These are phyloP conservation scores for Acanthopleura granulata DNA, from an alignment of 2,888 invertebrate genomes.

Conservation along the genomic window DNA sequence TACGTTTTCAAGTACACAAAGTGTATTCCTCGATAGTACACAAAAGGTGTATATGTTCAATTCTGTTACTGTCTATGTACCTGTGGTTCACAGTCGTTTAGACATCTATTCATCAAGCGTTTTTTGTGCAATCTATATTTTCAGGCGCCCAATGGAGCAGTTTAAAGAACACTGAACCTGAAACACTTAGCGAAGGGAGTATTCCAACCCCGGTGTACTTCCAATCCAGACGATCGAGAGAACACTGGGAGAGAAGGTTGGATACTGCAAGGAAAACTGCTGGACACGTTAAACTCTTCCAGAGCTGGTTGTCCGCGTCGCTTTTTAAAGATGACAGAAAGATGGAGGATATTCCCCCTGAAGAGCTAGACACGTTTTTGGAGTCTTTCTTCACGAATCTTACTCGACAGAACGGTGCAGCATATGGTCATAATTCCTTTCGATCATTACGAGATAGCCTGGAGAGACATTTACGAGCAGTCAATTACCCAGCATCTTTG, in stretches of 20 bases:
- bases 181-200: not conserved
- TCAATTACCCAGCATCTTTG: not conserved
- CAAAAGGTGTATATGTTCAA: no score
- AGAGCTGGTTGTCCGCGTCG: not conserved
- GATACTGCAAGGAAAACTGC: not conserved
- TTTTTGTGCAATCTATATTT: no score
- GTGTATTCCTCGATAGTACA: no score
- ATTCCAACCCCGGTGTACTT: not conserved
- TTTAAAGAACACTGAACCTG: no score
- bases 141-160: no score
- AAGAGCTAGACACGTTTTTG: constrained; percentile 3
- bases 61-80: no score
- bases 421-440: constrained; percentile 1
- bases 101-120: no score
- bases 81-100: no score
- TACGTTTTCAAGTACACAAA: no score
- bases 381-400: constrained; percentile 1
- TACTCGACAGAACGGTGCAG: not conserved
- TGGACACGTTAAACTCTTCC: constrained; percentile 14
- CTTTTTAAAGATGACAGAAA: not conserved
- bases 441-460: constrained; percentile 2
- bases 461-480: not conserved
- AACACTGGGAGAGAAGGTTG: not conserved
- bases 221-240: not conserved
- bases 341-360: not conserved